Conservation (phyloP, 2,797 vertebrate genomes). For the Pteronotus mesoamericanus region DNA sequence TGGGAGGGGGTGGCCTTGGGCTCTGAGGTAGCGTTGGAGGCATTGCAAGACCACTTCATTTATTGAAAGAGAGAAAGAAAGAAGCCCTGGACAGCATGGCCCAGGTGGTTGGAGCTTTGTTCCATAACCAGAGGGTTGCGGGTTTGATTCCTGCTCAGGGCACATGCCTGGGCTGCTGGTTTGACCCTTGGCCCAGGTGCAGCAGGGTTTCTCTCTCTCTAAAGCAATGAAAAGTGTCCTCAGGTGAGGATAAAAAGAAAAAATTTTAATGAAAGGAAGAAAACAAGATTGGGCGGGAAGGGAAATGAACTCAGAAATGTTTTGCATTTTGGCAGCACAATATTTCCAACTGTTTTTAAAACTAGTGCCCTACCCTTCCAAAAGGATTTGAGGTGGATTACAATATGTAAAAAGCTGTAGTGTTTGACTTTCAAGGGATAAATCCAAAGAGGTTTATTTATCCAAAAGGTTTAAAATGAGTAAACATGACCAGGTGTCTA, state of each 20-base stretch:
- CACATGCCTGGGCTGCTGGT: too few relatives aligned
- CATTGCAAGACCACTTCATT: not conserved
- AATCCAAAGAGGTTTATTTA: not conserved
- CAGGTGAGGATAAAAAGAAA: not conserved
- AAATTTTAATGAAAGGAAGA: not conserved
- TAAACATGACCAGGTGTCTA: too few relatives aligned
- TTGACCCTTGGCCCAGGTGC: too few relatives aligned
- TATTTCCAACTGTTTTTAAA: not conserved
- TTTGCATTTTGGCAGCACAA: not conserved
- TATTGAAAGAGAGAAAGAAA: not conserved
- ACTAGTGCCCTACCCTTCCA: not conserved
- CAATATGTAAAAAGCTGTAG: not conserved
- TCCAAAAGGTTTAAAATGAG: not conserved
- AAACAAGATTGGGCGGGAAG: not conserved
- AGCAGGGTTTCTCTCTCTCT: not conserved
- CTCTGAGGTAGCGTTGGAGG: not conserved
- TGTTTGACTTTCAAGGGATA: not conserved
- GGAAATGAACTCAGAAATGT: not conserved
- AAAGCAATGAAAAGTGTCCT: not conserved
- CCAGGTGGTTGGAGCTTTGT: not conserved
- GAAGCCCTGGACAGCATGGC: not conserved
- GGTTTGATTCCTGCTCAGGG: not conserved
- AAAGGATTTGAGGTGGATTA: not conserved
- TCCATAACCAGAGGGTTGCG: too few relatives aligned
- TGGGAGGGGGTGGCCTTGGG: not conserved